Base-by-base conservation (phyloP, 2,797 vertebrate genomes). In the Micrastur ruficollis region DNA sequence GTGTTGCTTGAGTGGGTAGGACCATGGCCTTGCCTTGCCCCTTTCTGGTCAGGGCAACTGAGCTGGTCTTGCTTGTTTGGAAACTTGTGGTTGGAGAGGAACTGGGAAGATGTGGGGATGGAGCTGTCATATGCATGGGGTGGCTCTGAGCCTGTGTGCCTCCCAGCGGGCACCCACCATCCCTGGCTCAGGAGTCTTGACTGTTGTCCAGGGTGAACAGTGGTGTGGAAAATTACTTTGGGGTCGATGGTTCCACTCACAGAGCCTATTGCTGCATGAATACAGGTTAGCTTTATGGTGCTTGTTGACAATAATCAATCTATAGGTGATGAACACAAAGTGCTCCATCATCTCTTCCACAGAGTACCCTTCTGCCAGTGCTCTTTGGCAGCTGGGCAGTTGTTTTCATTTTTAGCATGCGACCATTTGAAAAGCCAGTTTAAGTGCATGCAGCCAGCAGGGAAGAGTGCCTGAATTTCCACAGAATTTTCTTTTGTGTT, bases 361-460 rank as follows among this genome's bases (percentile, higher is more conserved):
- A 62, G 59, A 92, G 34, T 61, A 68, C 38, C 29, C 58, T 94
- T 88, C 83, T 90, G 73, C 76, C 73, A 70, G 50, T 71, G 49
- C 68, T 92, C 78, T 91, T 94, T 88, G 95, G 79, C 87, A 96
- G 81, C 52, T 90, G 74, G 58, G 88, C 70, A 86, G 73, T 55
- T 95, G 83, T 86, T 96, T 93, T 90, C 40, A 67, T 92, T 96
- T 97, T 95, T 95, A 93, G 82, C 13, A 11, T 5, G 32, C 68
- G 74, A 94, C 84, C 74, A 66, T 93, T 96, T 93, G 90, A 97
- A 95, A 97, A 97, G 81, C 47, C 89, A 93, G 65, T 92, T 89
- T 55, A 86, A 82, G 87, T 85, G 72, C 74, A 83, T 38, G 49
- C 68, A 70, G 31, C 50, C 89, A 63, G 27, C 50, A 86, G 79